phyloP scores from a whole-genome alignment of 2,888 invertebrate species.

The Agonopterix subpropinquella region DNA sequence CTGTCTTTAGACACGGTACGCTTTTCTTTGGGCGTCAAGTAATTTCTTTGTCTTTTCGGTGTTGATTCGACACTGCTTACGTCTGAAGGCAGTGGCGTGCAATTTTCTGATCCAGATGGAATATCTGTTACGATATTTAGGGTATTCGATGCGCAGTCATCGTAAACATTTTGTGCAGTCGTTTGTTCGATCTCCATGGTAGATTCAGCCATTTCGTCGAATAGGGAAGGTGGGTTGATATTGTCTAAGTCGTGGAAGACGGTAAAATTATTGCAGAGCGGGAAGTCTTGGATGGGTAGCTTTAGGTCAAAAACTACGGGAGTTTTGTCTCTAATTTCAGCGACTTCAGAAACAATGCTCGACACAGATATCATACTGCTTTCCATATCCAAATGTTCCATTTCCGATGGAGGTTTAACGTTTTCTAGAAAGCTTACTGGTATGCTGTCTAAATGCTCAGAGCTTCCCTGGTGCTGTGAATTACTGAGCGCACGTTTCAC shows the following conservation, averaged over 20 bases:
- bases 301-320: constrained; percentile 75
- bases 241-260: constrained; percentile 79
- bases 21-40: constrained; percentile 85
- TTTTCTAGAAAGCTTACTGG: constrained; percentile 83
- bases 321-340: constrained; percentile 68
- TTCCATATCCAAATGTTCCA: constrained; percentile 87
- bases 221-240: constrained; percentile 82
- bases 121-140: constrained; percentile 74
- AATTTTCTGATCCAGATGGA: constrained; percentile 70
- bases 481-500: constrained; percentile 82
- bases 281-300: constrained; percentile 71
- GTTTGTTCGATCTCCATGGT: constrained; percentile 66
- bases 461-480: constrained; percentile 67
- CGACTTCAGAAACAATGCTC: constrained; percentile 87
- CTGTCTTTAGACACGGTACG: constrained; percentile 85
- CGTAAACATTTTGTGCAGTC: constrained; percentile 75
- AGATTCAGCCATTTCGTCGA: constrained; percentile 82
- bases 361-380: constrained; percentile 90
- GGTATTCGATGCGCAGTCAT: constrained; percentile 75
- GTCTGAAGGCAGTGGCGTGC: constrained; percentile 81
- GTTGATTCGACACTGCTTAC: constrained; percentile 85
- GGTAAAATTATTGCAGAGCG: constrained; percentile 53
- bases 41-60: constrained; percentile 77
- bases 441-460: constrained; percentile 79
- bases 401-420: constrained; percentile 88